Evolutionary conservation across 2,888 invertebrate genomes (phyloP).

Genomic region (Melinopterus prodromus): DNA sequence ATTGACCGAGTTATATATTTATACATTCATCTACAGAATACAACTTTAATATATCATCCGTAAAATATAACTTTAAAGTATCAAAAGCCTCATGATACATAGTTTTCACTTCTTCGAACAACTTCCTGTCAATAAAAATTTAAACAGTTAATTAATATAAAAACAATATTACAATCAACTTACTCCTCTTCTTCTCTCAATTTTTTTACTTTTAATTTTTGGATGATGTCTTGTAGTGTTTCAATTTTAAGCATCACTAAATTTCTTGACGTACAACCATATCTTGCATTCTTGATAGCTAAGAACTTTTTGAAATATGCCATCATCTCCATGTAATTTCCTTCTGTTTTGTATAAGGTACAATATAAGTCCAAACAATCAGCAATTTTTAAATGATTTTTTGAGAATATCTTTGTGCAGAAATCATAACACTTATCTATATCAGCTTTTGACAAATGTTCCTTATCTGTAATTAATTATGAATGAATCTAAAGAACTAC

Average conservation of each 20-base stretch:
- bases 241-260: slow-evolving; percentile 10
- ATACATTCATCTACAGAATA: background rate
- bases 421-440: slow-evolving; percentile 61
- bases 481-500: slow-evolving; percentile 22
- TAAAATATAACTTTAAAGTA: background rate
- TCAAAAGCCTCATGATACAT: background rate
- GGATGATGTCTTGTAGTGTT: slow-evolving; percentile 5
- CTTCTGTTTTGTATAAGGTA: slow-evolving; percentile 61
- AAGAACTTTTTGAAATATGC: slow-evolving; percentile 28
- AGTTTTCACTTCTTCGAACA: background rate
- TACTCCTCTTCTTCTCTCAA: background rate
- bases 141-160: background rate
- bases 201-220: slow-evolving; percentile 11
- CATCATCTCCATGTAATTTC: slow-evolving; percentile 33
- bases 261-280: slow-evolving; percentile 12
- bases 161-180: background rate
- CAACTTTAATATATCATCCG: background rate
- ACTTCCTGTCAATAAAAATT: background rate
- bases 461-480: slow-evolving; percentile 43
- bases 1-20: background rate
- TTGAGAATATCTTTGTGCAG: slow-evolving; percentile 61
- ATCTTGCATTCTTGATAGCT: slow-evolving; percentile 19
- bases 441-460: slow-evolving; percentile 57
- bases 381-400: slow-evolving; percentile 63
- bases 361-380: slow-evolving; percentile 61